These are phyloP conservation scores for Hydriomena furcata DNA, from an alignment of 2,888 invertebrate genomes.

Conservation along the genomic window DNA sequence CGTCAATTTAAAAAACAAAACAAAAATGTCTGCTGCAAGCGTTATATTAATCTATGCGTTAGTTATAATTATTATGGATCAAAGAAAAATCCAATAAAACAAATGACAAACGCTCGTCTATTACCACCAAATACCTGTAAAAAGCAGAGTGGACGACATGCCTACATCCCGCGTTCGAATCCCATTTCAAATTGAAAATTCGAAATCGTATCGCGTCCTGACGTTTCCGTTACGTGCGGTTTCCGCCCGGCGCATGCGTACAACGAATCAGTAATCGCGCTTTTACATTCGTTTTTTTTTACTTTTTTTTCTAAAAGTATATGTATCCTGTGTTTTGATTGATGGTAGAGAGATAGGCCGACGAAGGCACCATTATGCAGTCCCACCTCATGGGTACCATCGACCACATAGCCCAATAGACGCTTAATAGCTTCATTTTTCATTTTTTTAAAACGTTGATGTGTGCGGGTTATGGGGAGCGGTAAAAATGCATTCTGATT, in stretches of 20 bases:
- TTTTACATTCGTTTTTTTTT: slow-evolving; percentile 54
- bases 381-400: slow-evolving; percentile 59
- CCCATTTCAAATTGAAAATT: slow-evolving; percentile 74
- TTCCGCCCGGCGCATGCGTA: slow-evolving; percentile 66
- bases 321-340: slow-evolving; percentile 80
- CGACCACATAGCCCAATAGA: too few species aligned
- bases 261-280: slow-evolving; percentile 74
- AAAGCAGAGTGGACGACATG: slow-evolving; percentile 63
- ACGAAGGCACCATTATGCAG: slow-evolving; percentile 60
- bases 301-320: slow-evolving; percentile 54
- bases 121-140: slow-evolving; percentile 48
- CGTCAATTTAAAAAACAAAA: too few species aligned
- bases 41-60: too few species aligned
- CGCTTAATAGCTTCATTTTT: too few species aligned
- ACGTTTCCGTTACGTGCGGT: slow-evolving; percentile 80
- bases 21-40: too few species aligned
- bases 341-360: slow-evolving; percentile 69
- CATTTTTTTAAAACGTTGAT: too few species aligned
- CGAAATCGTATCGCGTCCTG: slow-evolving; percentile 82
- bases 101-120: slow-evolving; percentile 33
- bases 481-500: too few species aligned
- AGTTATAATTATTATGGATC: too few species aligned
- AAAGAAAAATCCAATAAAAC: not conserved
- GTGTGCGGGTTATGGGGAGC: too few species aligned
- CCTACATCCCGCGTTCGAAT: slow-evolving; percentile 61